Base-by-base conservation (phyloP, 2,888 invertebrate genomes). In the Amblyteles armatorius region DNA sequence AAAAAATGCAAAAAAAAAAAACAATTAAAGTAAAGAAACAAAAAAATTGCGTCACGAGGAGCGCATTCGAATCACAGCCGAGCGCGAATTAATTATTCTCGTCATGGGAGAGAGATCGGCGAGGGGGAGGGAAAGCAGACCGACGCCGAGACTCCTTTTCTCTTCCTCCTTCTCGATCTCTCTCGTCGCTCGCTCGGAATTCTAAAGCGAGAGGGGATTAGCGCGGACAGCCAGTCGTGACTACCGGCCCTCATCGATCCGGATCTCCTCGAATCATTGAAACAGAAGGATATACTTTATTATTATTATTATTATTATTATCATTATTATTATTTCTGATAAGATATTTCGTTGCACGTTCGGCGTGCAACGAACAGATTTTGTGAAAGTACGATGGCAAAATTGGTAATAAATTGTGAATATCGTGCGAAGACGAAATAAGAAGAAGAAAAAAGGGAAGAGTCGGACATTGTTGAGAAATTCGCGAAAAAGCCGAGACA, bases 11-110 rank as follows among this genome's bases (percentile, higher is more conserved):
- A 13, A 36, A 57, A 72, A 40, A 77, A 6, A 11, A 40, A 11
- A 40, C 11, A 40, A 40, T 40, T 11, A 2, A 40, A 2, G 40
- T 40, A 11, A 40, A 16, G 11, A 9, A 50, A 65, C 29, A 67
- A 48, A 72, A 72, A 74, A 74, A 63, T 48, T 0, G 29, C 50
- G 26, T 73, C 36, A 73, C 63, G 63, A 57, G 9, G 48, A 29
- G 7, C n/a, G 50, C 63, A 77, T 67, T 55, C 65, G 67, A 73
- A 72, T 79, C 72, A 73, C 72, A 72, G 65, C 65, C 65, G 57
- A 79, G 79, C 13, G 29, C 26, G 52, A 80, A 80, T 80, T 72
- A 80, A 73, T 80, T 80, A 81, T 81, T 81, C 73, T 60, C 52
- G 69, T 60, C 67, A 69, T 36, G 69, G 71, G 76, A 82, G 48